phyloP scores from a whole-genome alignment of 1,140 invertebrate species.

The Calephelis virginiensis region DNA sequence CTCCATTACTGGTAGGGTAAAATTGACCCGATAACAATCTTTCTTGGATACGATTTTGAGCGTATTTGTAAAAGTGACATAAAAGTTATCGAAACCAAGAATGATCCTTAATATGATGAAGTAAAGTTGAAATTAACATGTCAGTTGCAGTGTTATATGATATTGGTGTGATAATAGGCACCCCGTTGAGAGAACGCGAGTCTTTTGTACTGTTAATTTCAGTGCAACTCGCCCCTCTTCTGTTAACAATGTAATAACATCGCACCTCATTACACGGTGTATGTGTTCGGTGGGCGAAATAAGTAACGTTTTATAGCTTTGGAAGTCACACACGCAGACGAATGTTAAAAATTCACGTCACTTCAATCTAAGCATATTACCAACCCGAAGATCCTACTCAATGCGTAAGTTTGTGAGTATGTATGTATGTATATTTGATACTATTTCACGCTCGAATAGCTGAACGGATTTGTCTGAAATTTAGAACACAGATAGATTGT shows the following conservation, averaged over 20 bases:
- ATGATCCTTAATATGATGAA: not conserved
- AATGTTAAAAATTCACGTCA: not conserved
- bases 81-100: not conserved
- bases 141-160: slow-evolving; percentile 8
- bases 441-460: too few relatives aligned
- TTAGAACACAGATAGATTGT: too few relatives aligned
- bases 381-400: too few relatives aligned
- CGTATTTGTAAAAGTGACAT: slow-evolving; percentile 46
- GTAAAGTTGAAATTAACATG: slow-evolving; percentile 3
- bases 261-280: slow-evolving; percentile 50
- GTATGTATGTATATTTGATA: too few relatives aligned
- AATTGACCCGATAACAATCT: slow-evolving; percentile 44
- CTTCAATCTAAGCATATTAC: not conserved
- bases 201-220: slow-evolving; percentile 62
- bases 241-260: slow-evolving; percentile 32
- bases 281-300: not conserved
- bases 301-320: too few relatives aligned
- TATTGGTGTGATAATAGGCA: slow-evolving; percentile 45
- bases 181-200: slow-evolving; percentile 46
- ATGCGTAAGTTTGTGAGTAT: too few relatives aligned
- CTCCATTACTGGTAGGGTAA: slow-evolving; percentile 29
- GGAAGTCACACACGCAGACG: not conserved
- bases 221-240: slow-evolving; percentile 45
- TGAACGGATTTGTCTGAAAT: too few relatives aligned
- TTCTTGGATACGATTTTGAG: slow-evolving; percentile 44